Conservation (phyloP, 2,113 vertebrate species). For the Drymodes brunneopygia region DNA sequence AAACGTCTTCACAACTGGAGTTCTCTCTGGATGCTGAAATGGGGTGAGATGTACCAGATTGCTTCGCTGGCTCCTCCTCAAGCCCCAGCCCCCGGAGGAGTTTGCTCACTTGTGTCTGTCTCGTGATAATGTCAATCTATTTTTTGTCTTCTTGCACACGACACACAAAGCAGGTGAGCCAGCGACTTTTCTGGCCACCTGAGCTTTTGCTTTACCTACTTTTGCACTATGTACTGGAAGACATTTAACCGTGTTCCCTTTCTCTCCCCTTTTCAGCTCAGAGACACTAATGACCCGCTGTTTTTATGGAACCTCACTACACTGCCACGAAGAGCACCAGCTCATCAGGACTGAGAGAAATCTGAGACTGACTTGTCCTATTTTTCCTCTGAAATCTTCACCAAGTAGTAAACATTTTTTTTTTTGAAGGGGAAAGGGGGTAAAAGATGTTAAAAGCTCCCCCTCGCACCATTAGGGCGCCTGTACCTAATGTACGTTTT, state of each 20-base stretch:
- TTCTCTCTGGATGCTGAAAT: slow-evolving; percentile 43
- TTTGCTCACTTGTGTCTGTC: slow-evolving; percentile 20
- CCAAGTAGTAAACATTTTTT: slow-evolving; percentile 60
- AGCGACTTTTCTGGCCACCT: not conserved
- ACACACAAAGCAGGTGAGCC: slow-evolving; percentile 10
- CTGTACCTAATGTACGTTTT: slow-evolving; percentile 71
- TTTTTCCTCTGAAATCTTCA: slow-evolving; percentile 72
- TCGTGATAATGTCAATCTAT: not conserved
- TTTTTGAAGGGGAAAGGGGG: slow-evolving; percentile 8
- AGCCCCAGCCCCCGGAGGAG: not conserved
- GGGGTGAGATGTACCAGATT: slow-evolving; percentile 19
- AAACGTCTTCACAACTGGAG: not conserved
- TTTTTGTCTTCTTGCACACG: not conserved
- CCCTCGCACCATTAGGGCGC: slow-evolving; percentile 31
- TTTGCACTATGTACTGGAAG: slow-evolving; percentile 30
- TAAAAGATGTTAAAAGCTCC: not conserved
- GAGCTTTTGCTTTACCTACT: slow-evolving; percentile 34
- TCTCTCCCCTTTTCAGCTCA: slow-evolving; percentile 81
- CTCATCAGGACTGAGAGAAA: slow-evolving; percentile 69
- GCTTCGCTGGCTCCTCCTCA: not conserved
- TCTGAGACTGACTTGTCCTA: slow-evolving; percentile 73
- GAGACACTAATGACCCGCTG: slow-evolving; percentile 86
- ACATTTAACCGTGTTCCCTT: slow-evolving; percentile 65
- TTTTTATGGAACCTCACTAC: slow-evolving; percentile 71
- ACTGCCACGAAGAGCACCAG: slow-evolving; percentile 72